Evolutionary conservation across 2,797 vertebrate species (phyloP), one percentile per base, ranked within the genome.

Genomic region (Lithobates sylvaticus): DNA sequence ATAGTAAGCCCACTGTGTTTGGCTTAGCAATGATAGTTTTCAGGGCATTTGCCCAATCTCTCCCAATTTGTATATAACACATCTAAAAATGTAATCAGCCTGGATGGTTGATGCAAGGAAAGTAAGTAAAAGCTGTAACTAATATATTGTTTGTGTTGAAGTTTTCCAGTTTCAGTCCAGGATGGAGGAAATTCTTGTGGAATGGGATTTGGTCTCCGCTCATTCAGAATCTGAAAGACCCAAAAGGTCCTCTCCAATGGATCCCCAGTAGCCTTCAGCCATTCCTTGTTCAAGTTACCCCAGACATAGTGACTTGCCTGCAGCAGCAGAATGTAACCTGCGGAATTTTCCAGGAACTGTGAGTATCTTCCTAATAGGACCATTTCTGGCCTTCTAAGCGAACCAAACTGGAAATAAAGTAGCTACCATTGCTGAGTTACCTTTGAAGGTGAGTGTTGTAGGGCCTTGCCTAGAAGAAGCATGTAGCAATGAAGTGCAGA

Each of bases 181-280:
- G 86, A 70, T 91, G 89, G 90, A 90, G 3, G 67, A 26, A 76
- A 70, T 1, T 89, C 47, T 79, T 92, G 42, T 0, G 84, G 1
- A 88, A 88, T 0, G 91, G 91, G 0, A 71, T 91, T 1, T 90
- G 89, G 91, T 81, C 88, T 72, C 88, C 18, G 65, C 36, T 90
- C 50, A 16, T 87, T 13, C 64, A 21, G 9, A 65, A 84, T 0
- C 85, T 89, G 0, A 71, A 29, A 18, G 83, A 10, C 36, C 70
- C 86, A 2, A 9, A 26, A 0, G 0, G 82, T 39, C 58, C 87
- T 27, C 10, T 72, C 18, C 88, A 26, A 12, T 90, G 89, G 90
- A 27, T 91, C 77, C 86, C 9, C 0, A 2, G 6, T 61, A 78
- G 75, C 0, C 74, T 91, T 0, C 78, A 74, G 61, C 85, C 91